A percentile compares a stretch with the other conserved stretches of the same genome.
Evolutionary conservation across 2,113 vertebrate genomes (phyloP).

Genomic region (Poeciliopsis turrubarensis): DNA sequence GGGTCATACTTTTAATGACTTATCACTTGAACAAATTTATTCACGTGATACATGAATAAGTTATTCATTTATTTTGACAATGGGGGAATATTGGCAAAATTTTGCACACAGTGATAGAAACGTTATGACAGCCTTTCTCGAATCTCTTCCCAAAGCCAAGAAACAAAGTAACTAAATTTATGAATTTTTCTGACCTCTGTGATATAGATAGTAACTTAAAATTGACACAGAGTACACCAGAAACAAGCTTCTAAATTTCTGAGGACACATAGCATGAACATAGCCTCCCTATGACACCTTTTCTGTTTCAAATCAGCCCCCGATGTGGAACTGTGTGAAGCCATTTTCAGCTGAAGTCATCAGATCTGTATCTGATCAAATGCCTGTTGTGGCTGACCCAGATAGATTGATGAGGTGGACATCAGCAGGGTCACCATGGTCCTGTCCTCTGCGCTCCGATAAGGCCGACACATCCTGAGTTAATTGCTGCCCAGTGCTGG

Average conservation of each 20-base stretch:
- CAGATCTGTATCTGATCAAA: background rate
- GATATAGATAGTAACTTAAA: no score
- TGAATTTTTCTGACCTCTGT: no score
- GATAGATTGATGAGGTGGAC: constrained; percentile 12
- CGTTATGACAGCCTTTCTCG: no score
- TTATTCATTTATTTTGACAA: no score
- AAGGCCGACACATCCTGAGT: constrained; percentile 9
- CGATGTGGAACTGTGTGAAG: background rate
- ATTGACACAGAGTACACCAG: background rate
- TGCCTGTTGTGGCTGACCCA: background rate
- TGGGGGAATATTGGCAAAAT: no score
- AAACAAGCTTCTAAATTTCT: background rate
- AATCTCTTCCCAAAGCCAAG: no score
- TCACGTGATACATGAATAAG: no score
- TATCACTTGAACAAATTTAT: no score
- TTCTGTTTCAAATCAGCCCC: background rate
- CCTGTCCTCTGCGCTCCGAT: constrained; percentile 13
- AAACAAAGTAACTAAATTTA: no score
- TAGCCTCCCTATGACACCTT: background rate
- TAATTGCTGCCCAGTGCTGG: constrained; percentile 28
- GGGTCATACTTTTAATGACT: no score
- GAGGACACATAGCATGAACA: background rate
- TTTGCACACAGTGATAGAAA: no score
- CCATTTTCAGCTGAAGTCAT: background rate
- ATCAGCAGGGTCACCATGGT: constrained; percentile 14